phyloP scores from a whole-genome alignment of 2,888 invertebrate genomes.

The Cabera pusaria region DNA sequence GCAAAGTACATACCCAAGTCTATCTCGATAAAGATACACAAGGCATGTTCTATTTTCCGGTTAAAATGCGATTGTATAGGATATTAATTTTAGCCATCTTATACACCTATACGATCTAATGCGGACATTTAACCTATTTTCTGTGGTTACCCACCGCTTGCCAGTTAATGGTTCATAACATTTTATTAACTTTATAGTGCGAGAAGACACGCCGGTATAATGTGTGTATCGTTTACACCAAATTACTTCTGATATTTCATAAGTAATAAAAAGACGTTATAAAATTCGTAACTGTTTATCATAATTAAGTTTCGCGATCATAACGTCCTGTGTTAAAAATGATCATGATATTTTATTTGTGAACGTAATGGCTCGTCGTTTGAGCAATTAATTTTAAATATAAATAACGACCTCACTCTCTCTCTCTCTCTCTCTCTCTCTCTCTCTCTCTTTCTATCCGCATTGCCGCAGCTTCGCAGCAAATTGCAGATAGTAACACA shows the following conservation, averaged over 20 bases:
- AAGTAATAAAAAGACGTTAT: not conserved
- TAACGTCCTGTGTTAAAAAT: not conserved
- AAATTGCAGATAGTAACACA: conserved; percentile 19
- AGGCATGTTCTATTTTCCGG: too few species aligned
- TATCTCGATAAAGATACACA: too few species aligned
- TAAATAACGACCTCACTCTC: conserved; percentile 6
- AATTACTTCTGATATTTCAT: too few species aligned
- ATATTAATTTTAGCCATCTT: conserved; percentile 31
- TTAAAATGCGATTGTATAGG: conserved; percentile 22
- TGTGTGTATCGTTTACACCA: conserved; percentile 6
- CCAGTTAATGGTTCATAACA: conserved; percentile 53
- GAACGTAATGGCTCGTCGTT: conserved; percentile 3
- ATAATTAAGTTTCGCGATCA: not conserved
- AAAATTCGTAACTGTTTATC: conserved; percentile 3
- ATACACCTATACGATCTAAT: conserved; percentile 31
- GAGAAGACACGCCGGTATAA: conserved; percentile 2
- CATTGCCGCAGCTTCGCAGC: conserved; percentile 10
- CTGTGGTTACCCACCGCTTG: conserved; percentile 45
- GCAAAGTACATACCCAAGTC: too few species aligned
- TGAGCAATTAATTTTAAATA: conserved; percentile 8
- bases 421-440: too few species aligned
- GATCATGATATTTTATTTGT: not conserved
- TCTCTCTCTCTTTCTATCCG: too few species aligned
- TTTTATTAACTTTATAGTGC: conserved; percentile 45
- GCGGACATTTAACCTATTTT: conserved; percentile 44